Conservation (phyloP, 2,797 vertebrate genomes). For the Petrocephalus schoutedeni region DNA sequence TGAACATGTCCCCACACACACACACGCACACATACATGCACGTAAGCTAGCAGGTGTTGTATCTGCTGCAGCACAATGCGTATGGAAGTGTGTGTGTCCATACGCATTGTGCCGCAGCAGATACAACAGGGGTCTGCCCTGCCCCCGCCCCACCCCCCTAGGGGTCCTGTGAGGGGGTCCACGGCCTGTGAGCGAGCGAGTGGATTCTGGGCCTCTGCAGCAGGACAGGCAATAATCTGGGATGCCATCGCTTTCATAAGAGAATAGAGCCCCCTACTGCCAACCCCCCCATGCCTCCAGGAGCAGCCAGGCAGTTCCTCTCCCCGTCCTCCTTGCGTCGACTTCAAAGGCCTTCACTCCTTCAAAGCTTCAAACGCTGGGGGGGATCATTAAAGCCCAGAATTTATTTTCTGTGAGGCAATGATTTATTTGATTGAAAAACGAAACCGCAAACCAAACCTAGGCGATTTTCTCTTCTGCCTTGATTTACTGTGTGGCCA, state of each 20-base stretch:
- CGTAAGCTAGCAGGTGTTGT: neutral
- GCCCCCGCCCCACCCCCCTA: neutral
- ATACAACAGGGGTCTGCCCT: neutral
- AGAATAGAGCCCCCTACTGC: neutral
- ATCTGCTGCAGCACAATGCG: neutral
- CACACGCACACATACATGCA: neutral
- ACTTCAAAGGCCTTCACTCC: constrained; percentile 62
- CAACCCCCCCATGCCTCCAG: constrained; percentile 32
- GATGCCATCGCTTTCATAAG: neutral
- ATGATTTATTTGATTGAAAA: constrained; percentile 73
- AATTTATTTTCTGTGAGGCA: constrained; percentile 65
- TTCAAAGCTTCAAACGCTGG: constrained; percentile 60
- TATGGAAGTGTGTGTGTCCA: neutral
- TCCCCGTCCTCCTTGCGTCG: constrained; percentile 12
- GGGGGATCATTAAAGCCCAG: constrained; percentile 61
- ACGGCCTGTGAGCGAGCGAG: neutral
- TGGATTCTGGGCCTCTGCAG: neutral
- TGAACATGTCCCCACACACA: constrained; percentile 14
- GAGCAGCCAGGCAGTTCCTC: constrained; percentile 14
- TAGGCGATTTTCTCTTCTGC: constrained; percentile 56
- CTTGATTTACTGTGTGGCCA: constrained; percentile 50
- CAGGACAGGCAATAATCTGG: neutral
- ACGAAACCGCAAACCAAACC: constrained; percentile 63
- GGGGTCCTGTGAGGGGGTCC: neutral
- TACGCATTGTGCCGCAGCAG: no score